A percentile compares a stretch with the other conserved stretches of the same genome.
phyloP scores from a whole-genome alignment of 2,113 vertebrate genomes.

The Physeter macrocephalus region DNA sequence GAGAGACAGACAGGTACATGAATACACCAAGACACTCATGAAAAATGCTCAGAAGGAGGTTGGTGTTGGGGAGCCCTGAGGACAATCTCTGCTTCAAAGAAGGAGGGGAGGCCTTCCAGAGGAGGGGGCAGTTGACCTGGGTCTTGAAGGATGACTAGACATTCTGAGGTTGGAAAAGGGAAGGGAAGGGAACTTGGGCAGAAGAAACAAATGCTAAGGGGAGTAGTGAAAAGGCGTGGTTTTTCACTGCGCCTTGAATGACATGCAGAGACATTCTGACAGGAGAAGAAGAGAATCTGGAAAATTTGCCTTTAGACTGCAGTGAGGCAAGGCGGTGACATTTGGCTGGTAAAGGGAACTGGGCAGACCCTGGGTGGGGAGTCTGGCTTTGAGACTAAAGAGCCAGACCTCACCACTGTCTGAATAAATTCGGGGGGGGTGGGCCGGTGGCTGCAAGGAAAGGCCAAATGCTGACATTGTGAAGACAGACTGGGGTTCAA shows the following conservation, averaged over 20 bases:
- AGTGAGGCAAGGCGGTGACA: background rate
- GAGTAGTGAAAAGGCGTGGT: background rate
- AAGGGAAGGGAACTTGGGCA: background rate
- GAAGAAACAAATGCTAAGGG: background rate
- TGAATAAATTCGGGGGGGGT: background rate
- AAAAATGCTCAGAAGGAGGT: background rate
- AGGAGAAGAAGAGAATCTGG: background rate
- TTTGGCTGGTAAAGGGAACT: background rate
- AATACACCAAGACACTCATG: background rate
- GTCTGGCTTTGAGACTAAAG: background rate
- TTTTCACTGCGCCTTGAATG: background rate
- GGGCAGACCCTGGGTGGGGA: background rate
- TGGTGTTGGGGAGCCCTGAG: rapidly evolving
- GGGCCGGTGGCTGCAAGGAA: background rate
- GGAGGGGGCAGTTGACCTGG: background rate
- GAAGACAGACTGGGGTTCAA: background rate
- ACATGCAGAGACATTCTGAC: background rate
- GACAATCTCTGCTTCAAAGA: background rate
- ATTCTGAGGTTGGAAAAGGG: background rate
- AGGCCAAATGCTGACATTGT: background rate
- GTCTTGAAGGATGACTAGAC: background rate
- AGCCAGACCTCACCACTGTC: background rate
- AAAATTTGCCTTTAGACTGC: background rate
- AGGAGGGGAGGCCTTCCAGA: background rate
- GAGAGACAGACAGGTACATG: background rate